These are phyloP conservation scores for Prolemur simus DNA, from an alignment of 2,113 vertebrate genomes.

Conservation along the genomic window DNA sequence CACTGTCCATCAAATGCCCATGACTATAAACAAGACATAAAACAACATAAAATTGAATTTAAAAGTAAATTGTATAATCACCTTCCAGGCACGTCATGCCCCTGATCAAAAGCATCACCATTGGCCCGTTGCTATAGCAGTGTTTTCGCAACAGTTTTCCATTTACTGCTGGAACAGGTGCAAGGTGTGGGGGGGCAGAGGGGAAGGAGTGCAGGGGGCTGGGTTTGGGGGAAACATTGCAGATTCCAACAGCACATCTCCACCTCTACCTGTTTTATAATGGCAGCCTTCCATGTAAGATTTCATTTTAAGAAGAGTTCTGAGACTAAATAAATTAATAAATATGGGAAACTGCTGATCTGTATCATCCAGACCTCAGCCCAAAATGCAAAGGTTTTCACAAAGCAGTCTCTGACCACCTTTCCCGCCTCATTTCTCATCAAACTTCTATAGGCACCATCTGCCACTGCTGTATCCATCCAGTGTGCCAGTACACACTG, in stretches of 20 bases:
- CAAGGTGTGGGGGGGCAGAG: neutral
- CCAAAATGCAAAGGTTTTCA: neutral
- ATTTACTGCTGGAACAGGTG: neutral
- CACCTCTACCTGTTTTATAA: neutral
- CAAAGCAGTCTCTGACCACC: too few species aligned
- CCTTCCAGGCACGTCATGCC: neutral
- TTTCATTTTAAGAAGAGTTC: neutral
- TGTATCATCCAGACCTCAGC: neutral
- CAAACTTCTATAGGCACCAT: neutral
- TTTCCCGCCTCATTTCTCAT: neutral
- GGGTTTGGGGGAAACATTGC: neutral
- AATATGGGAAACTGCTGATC: neutral
- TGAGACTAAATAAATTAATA: neutral
- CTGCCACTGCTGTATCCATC: neutral
- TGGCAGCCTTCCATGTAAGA: neutral
- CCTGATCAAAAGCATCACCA: neutral
- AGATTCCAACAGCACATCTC: neutral
- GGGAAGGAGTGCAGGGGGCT: too few species aligned
- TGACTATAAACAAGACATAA: neutral
- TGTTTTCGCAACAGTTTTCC: neutral
- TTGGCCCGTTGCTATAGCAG: neutral
- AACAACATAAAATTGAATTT: neutral
- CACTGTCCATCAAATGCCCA: neutral
- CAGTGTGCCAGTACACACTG: neutral
- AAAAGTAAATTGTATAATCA: neutral